A percentile compares a stretch with the other conserved stretches of the same genome.
Conservation (phyloP, 2,113 vertebrate genomes). For the Sorex araneus region DNA sequence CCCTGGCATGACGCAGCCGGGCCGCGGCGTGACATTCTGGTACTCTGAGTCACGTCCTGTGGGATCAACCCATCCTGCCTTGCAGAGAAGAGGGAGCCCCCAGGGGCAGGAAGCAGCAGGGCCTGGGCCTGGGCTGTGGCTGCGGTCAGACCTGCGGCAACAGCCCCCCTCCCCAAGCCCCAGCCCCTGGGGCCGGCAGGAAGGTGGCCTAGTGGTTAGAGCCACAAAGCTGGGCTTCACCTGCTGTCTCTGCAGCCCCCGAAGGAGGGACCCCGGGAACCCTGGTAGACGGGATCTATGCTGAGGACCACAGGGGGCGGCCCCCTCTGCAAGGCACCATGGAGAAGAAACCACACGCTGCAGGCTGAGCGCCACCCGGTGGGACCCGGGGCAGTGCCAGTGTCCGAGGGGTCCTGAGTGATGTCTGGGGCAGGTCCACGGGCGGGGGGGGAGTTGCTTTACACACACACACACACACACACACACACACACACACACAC, state of each 20-base stretch:
- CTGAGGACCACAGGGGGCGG: too few species aligned
- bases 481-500: too few species aligned
- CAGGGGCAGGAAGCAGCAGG: background rate
- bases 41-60: constrained; percentile 86
- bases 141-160: too few species aligned
- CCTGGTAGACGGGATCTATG: background rate
- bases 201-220: background rate
- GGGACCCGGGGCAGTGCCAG: background rate
- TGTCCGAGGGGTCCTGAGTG: too few species aligned
- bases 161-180: too few species aligned
- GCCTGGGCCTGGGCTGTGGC: too few species aligned
- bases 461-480: too few species aligned
- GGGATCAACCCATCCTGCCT: constrained; percentile 86
- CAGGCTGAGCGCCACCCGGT: background rate
- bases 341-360: background rate
- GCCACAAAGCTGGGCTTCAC: background rate
- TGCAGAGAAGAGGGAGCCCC: constrained; percentile 66
- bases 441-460: too few species aligned
- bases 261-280: background rate
- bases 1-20: constrained; percentile 87
- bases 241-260: background rate
- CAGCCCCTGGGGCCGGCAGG: accelerated
- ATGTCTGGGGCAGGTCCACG: constrained; percentile 39
- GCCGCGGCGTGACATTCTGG: constrained; percentile 89
- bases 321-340: too few species aligned